Evolutionary conservation across 2,797 vertebrate genomes (phyloP), one percentile per base, ranked within the genome.

Genomic region (Sciurus carolinensis): DNA sequence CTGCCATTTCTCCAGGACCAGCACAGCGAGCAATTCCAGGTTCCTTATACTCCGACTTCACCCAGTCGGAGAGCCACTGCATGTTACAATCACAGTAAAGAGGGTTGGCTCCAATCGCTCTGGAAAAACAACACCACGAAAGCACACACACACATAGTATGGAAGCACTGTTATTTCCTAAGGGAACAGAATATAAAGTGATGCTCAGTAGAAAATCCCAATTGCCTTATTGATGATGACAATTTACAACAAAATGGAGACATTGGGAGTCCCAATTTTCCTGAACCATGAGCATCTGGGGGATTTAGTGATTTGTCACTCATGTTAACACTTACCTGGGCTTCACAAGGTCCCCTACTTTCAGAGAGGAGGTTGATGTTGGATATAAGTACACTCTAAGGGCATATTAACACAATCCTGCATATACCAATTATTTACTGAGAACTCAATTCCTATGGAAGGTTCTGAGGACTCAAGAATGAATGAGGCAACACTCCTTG

Each of bases 61-160:
- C 99, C 99, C 99, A 99, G 96, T 99, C 99, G 10, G 99, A 99
- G 4, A 99, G 98, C 99, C 99, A 99, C 98, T 99, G 99, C 99
- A 99, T 99, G 98, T 99, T 99, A 98, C 99, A 99, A 98, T 99
- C 99, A 97, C 99, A 99, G 98, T 99, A 98, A 96, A 99, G 99
- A 87, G 99, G 99, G 98, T 99, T 99, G 96, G 99, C 99, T 59
- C 99, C 99, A 94, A 99, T 99, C 89, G 99, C 99, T 82, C 99
- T 99, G 98, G 20, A 92, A 94, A 93, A 97, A 95, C 89, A 95
- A 33, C 92, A 95, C 88, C 96, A 96, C 87, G 59, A 77, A 96
- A 66, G 95, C 26, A 97, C 89, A 96, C 93, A 44, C 77, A 82
- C 1, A 96, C 66, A 96, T 59, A 18, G n/a, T 87, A 96, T 77